These are phyloP conservation scores for Malacosoma neustria DNA, from an alignment of 2,888 invertebrate genomes.

Conservation along the genomic window DNA sequence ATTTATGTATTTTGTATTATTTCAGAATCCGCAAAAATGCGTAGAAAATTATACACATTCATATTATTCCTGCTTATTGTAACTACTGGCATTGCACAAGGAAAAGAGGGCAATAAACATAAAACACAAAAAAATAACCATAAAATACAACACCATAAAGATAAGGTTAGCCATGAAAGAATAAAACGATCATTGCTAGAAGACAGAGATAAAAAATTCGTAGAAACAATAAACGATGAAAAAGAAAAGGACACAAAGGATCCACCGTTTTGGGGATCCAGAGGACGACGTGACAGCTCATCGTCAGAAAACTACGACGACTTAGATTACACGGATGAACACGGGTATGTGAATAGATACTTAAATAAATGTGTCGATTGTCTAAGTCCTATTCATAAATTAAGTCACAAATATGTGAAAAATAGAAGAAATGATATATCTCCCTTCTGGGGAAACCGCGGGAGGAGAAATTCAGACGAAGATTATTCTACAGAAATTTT, in stretches of 20 bases:
- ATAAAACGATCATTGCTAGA: constrained; percentile 39
- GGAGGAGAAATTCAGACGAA: constrained; percentile 28
- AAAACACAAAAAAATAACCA: constrained; percentile 25
- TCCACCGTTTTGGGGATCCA: constrained; percentile 52
- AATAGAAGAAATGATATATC: constrained; percentile 28
- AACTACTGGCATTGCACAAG: constrained; percentile 33
- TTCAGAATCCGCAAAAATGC: constrained; percentile 45
- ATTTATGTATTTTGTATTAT: too few species aligned
- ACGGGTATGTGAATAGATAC: background rate
- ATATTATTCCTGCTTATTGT: constrained; percentile 36
- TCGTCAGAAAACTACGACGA: constrained; percentile 28
- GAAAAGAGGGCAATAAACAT: constrained; percentile 35
- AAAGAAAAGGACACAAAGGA: constrained; percentile 2
- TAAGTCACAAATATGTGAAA: constrained; percentile 15
- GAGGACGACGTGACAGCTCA: constrained; percentile 43
- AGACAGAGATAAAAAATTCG: constrained; percentile 31
- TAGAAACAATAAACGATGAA: constrained; percentile 10
- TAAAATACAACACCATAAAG: constrained; percentile 28
- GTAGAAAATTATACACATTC: constrained; percentile 30
- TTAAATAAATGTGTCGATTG: constrained; percentile 2
- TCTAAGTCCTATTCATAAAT: constrained; percentile 5
- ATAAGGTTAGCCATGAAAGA: constrained; percentile 29
- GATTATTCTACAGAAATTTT: constrained; percentile 26
- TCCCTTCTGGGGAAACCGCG: constrained; percentile 42
- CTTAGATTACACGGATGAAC: background rate